Conservation (phyloP, 2,113 vertebrate species). For the Alligator sinensis region DNA sequence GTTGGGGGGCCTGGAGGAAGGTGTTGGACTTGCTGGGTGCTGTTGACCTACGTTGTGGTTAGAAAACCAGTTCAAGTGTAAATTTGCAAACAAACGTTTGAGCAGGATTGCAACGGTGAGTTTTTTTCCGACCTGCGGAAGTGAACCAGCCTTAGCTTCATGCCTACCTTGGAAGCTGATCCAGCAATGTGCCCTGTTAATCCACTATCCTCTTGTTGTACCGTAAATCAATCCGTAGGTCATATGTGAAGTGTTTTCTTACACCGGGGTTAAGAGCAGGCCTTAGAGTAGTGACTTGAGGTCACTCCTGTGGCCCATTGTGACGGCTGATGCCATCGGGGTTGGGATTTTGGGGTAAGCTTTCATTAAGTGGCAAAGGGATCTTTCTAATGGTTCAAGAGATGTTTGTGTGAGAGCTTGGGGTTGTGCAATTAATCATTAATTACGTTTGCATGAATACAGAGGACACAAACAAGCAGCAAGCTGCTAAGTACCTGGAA, state of each 20-base stretch:
- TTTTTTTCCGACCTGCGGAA: background rate
- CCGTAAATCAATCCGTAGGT: slow-evolving; percentile 67
- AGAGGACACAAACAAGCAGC: background rate
- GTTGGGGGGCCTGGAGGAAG: background rate
- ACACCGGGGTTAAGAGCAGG: slow-evolving; percentile 43
- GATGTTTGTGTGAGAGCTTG: background rate
- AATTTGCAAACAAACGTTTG: background rate
- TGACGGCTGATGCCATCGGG: background rate
- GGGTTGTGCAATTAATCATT: slow-evolving; percentile 18
- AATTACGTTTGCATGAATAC: background rate
- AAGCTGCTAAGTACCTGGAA: background rate
- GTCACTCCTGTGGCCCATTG: background rate
- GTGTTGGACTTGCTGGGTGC: background rate
- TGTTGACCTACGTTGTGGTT: background rate
- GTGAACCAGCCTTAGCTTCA: background rate
- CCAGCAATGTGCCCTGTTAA: slow-evolving; percentile 55
- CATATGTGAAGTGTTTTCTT: background rate
- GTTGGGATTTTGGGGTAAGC: slow-evolving; percentile 32
- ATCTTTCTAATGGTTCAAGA: rapidly evolving
- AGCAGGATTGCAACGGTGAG: background rate
- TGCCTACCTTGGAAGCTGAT: slow-evolving; percentile 21
- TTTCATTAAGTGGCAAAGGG: slow-evolving; percentile 42
- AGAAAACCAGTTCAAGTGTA: rapidly evolving
- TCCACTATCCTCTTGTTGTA: slow-evolving; percentile 53
- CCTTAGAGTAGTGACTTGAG: background rate